These are phyloP conservation scores for Taenaris catops DNA, from an alignment of 2,888 invertebrate genomes.

Conservation along the genomic window DNA sequence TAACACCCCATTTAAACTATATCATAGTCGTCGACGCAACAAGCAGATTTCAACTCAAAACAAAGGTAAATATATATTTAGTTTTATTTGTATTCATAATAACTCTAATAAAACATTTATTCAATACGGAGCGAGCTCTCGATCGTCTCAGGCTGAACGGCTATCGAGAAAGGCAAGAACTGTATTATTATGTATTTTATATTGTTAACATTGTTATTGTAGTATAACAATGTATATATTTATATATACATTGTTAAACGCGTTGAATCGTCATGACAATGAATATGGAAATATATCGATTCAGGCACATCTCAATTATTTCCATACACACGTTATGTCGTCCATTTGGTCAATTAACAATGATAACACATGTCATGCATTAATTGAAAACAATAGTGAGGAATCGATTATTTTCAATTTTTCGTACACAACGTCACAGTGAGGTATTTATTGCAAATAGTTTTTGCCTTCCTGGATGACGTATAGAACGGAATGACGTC, in stretches of 20 bases:
- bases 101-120: conserved; percentile 69
- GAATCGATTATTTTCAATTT: conserved; percentile 30
- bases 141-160: conserved; percentile 71
- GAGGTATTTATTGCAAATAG: conserved; percentile 28
- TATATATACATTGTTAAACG: neutral
- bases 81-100: conserved; percentile 61
- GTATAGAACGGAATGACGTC: conserved; percentile 41
- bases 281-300: conserved; percentile 32
- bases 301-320: conserved; percentile 35
- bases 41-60: conserved; percentile 71
- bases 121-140: conserved; percentile 73
- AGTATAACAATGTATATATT: conserved; percentile 22
- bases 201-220: too few relatives aligned
- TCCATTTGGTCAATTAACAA: too few relatives aligned
- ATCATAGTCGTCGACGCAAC: conserved; percentile 62
- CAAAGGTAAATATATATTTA: conserved; percentile 74
- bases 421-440: conserved; percentile 2
- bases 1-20: conserved; percentile 50
- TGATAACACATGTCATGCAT: neutral
- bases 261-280: conserved; percentile 20
- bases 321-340: too few relatives aligned
- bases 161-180: conserved; percentile 57
- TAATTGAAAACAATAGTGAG: conserved; percentile 34
- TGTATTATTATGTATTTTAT: too few relatives aligned
- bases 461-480: conserved; percentile 53